Percentiles rank a stretch among this genome's conserved stretches.
Conservation (phyloP, 2,888 invertebrate species). For the Hypercompe scribonia region DNA sequence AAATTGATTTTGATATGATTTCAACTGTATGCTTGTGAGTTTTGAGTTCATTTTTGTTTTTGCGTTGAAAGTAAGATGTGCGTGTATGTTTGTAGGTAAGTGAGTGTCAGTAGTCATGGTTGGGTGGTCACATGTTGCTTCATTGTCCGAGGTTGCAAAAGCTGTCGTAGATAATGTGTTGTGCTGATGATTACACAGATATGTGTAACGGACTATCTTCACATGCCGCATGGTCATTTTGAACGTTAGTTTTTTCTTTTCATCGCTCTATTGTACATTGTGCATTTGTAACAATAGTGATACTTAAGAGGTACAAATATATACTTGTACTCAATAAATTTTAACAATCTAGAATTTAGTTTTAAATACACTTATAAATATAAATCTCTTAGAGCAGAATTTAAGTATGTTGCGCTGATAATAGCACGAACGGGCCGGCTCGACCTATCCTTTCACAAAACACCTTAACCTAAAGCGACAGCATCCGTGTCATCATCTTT, state of each 20-base stretch:
- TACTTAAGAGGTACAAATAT: neutral
- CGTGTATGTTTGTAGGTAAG: constrained; percentile 53
- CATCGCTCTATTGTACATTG: constrained; percentile 27
- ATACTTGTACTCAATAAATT: neutral
- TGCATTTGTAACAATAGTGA: constrained; percentile 1
- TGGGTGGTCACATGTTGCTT: constrained; percentile 70
- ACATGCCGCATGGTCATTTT: constrained; percentile 62
- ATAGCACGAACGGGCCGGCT: too few relatives aligned
- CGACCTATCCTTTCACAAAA: too few relatives aligned
- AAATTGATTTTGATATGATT: constrained; percentile 27
- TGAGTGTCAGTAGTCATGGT: constrained; percentile 79
- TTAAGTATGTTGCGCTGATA: too few relatives aligned
- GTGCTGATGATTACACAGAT: constrained; percentile 71
- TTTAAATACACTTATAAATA: too few relatives aligned
- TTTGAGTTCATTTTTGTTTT: constrained; percentile 27
- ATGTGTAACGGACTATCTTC: constrained; percentile 77
- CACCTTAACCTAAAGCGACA: too few relatives aligned
- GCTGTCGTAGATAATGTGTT: constrained; percentile 75
- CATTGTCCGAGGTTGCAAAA: constrained; percentile 78
- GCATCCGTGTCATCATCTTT: too few relatives aligned
- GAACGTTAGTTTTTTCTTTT: constrained; percentile 48
- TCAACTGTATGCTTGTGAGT: constrained; percentile 25
- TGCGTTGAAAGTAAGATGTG: constrained; percentile 39
- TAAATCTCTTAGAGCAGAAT: too few relatives aligned
- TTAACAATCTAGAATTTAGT: neutral